Evolutionary conservation across 2,113 vertebrate species (phyloP).

Genomic region (Rafetus swinhoei): DNA sequence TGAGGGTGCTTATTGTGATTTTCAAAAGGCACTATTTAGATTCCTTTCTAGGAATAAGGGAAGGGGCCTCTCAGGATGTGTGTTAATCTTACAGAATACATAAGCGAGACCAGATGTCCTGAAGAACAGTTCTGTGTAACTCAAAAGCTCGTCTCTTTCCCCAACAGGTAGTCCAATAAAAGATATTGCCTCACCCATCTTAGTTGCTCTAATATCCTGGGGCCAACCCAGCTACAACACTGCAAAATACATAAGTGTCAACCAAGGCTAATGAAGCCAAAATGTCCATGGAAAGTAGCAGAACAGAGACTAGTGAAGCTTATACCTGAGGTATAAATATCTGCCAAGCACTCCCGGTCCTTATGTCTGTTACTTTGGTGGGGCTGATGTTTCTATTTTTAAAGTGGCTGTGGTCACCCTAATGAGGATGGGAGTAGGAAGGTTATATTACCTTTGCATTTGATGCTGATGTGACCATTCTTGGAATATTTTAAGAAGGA

Average conservation of each 20-base stretch:
- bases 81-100: neutral
- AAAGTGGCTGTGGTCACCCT: neutral
- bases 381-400: neutral
- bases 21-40: neutral
- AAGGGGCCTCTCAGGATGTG: neutral
- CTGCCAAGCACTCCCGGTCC: neutral
- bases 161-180: neutral
- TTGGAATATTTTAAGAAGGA: neutral
- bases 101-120: neutral
- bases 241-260: neutral
- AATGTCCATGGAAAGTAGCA: constrained; percentile 41
- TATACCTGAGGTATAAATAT: neutral
- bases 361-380: neutral
- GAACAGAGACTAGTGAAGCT: neutral
- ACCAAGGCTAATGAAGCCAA: neutral
- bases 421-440: neutral
- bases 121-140: neutral
- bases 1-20: neutral
- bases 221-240: neutral
- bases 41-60: neutral
- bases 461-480: neutral
- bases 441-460: neutral
- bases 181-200: neutral
- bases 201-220: neutral
- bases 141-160: neutral